phyloP scores from a whole-genome alignment of 2,888 invertebrate genomes.

The Desoria tigrina region DNA sequence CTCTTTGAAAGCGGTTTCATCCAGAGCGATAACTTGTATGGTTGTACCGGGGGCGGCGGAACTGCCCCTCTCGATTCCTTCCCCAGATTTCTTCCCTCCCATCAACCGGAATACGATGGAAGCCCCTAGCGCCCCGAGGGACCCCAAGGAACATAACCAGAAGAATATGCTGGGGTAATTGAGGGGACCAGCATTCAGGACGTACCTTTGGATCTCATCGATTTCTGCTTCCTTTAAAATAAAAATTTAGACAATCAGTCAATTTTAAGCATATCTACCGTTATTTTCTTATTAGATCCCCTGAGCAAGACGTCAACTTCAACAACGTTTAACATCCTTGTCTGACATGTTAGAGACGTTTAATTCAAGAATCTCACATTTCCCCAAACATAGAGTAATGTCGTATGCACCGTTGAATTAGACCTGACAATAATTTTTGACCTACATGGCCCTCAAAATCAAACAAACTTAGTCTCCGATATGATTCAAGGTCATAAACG shows the following conservation, averaged over 20 bases:
- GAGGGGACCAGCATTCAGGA: constrained; percentile 32
- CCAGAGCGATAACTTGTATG: constrained; percentile 17
- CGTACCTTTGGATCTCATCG: constrained; percentile 36
- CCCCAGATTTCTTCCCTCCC: constrained; percentile 5
- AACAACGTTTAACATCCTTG: too few relatives aligned
- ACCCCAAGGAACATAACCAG: constrained; percentile 35
- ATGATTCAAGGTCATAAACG: too few relatives aligned
- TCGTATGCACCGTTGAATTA: too few relatives aligned
- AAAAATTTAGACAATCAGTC: neutral
- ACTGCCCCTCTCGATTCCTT: neutral
- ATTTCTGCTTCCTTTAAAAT: constrained; percentile 34
- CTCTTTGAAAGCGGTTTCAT: constrained; percentile 19
- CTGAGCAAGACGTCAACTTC: too few relatives aligned
- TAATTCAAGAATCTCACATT: too few relatives aligned
- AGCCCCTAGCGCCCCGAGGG: constrained; percentile 20
- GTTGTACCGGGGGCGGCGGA: constrained; percentile 12
- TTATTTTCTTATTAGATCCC: too few relatives aligned
- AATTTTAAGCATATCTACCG: neutral
- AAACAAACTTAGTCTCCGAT: neutral
- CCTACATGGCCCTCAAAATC: too few relatives aligned
- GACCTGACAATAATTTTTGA: too few relatives aligned
- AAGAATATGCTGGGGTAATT: constrained; percentile 40
- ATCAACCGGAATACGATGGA: constrained; percentile 25
- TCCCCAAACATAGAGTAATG: too few relatives aligned
- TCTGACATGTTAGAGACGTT: too few relatives aligned